Evolutionary conservation across 2,797 vertebrate genomes (phyloP).

Genomic region (Morelia viridis): DNA sequence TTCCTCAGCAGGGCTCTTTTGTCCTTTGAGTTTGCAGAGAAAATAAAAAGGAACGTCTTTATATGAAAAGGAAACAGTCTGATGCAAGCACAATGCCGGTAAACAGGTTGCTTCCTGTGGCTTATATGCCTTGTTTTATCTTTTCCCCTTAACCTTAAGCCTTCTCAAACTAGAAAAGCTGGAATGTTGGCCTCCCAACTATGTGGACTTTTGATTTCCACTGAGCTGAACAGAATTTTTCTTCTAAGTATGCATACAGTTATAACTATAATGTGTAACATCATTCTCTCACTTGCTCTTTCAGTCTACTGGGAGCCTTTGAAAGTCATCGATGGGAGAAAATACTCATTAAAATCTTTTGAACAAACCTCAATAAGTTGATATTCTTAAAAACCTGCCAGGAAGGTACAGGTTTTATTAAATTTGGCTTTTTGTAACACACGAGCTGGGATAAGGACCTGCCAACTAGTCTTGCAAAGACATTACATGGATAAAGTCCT

Average conservation of each 20-base stretch:
- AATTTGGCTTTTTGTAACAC: too few species aligned
- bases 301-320: neutral
- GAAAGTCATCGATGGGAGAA: neutral
- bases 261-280: neutral
- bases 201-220: neutral
- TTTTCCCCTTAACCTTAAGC: neutral
- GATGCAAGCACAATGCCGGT: slow-evolving; percentile 13
- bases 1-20: slow-evolving; percentile 26
- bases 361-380: neutral
- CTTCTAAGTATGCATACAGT: neutral
- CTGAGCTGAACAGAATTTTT: neutral
- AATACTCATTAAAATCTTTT: neutral
- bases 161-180: neutral
- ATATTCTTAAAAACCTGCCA: neutral
- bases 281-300: neutral
- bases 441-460: too few species aligned
- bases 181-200: neutral
- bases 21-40: neutral
- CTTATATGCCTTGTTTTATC: slow-evolving; percentile 17
- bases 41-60: slow-evolving; percentile 16
- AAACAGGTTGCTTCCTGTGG: slow-evolving; percentile 2
- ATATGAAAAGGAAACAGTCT: slow-evolving; percentile 18
- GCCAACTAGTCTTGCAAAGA: too few species aligned
- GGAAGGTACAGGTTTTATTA: too few species aligned
- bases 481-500: too few species aligned